Evolutionary conservation across 2,797 vertebrate genomes (phyloP), one percentile per base, ranked within the genome.

Genomic region (Rhinichthys osculus): DNA sequence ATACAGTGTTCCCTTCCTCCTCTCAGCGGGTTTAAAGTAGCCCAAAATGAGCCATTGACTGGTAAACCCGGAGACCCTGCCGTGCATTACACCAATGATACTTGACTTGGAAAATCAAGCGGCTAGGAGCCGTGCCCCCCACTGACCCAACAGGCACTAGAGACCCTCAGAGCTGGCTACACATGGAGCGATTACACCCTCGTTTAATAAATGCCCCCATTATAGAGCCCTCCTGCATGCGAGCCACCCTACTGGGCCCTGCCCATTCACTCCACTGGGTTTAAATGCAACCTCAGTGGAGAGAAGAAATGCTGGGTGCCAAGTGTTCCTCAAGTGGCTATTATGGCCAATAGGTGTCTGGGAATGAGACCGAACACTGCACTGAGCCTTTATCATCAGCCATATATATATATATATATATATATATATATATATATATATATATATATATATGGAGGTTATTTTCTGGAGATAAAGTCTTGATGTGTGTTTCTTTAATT

Each of bases 61-160:
- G 42, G 27, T 72, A 62, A 79, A n/a, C 69, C 57, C 30, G 0
- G 11, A 59, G 1, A 3, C 54, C 69, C 70, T 64, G 78, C 78
- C 80, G 69, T 30, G 42, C 52, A 73, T 73, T 85, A 81, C 69
- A 80, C 54, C 44, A 74, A 81, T 74, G 69, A 67, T 85, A 82
- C 87, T 88, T 87, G 73, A 82, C 52, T 83, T 79, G 54, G 6
- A 78, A 87, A 85, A 69, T 87, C 81, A 78, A 85, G 86, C 16
- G 59, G 33, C 44, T 69, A 67, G 64, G 70, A 77, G 80, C 27
- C 1, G 4, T 35, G 81, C 66, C 83, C 78, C 84, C 50, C 66
- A 66, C 70, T 67, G 80, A 47, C 72, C 83, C 64, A 59, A 44
- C 44, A 74, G 62, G 69, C 62, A 76, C 78, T 52, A 88, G 84